Conservation (phyloP, 30 jellyfish, hydroid and myxozoan genomes). For the Chrysaora quinquecirrha region DNA sequence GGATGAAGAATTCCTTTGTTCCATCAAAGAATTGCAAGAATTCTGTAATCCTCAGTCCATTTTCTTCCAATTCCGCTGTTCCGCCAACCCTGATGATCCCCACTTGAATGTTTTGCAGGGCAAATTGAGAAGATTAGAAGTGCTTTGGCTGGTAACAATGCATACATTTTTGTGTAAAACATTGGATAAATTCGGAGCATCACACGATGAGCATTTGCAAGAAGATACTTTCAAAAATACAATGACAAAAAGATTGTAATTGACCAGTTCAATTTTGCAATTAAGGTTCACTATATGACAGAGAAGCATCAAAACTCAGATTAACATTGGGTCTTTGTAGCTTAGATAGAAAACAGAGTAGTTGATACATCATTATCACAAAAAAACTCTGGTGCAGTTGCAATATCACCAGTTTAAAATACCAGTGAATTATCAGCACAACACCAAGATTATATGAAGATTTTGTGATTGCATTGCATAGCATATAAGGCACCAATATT, state of each 20-base stretch:
- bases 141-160: not conserved
- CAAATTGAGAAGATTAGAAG: not conserved
- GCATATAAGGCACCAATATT: too few relatives aligned
- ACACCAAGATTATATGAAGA: not conserved
- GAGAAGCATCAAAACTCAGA: conserved; percentile 39
- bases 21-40: not conserved
- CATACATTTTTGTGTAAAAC: not conserved
- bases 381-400: not conserved
- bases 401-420: not conserved
- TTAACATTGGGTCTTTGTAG: conserved; percentile 28
- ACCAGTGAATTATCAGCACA: not conserved
- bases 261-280: conserved; percentile 15
- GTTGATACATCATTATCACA: not conserved
- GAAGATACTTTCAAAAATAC: not conserved
- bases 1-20: not conserved
- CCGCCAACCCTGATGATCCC: conserved; percentile 48
- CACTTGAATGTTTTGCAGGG: not conserved
- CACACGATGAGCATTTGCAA: not conserved
- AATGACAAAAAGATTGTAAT: not conserved
- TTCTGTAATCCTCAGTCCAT: not conserved
- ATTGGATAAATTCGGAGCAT: not conserved
- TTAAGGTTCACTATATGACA: conserved; percentile 28
- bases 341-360: conserved; percentile 8
- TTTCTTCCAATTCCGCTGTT: conserved; percentile 31
- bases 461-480: not conserved